Evolutionary conservation across 2,888 invertebrate genomes (phyloP), one percentile per base, ranked within the genome.

Genomic region (Drosophila barbarae): DNA sequence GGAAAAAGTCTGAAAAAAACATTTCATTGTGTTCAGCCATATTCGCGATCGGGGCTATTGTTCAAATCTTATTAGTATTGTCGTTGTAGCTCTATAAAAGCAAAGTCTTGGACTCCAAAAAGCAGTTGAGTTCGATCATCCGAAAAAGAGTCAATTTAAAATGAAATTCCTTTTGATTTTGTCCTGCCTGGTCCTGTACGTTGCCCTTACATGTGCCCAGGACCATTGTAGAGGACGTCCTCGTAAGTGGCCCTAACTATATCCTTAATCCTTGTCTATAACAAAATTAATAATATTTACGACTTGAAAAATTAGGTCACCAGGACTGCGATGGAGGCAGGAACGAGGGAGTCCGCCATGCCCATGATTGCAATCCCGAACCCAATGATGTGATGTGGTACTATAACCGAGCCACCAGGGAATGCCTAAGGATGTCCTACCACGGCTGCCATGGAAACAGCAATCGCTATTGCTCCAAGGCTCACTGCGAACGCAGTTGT

Each of bases 81-180:
- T 26, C 8, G 9, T 42, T 42, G 26, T n/a, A 15, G 26, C 5
- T 42, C n/a, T 46, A 60, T 61, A 50, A 35, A 61, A 61, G 35
- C 34, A 8, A 4, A 6, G 13, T 3, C 9, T 0, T 8, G 3
- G 0, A 2, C 8, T n/a, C 0, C 4, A n/a, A 8, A 18, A 54
- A 47, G 52, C 64, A 76, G 59, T 73, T 72, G 7, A 7, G 26
- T 18, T 30, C 28, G 36, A 51, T 13, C 23, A 26, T 9, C 8
- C 13, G 32, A 23, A 28, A 28, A 5, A 3, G 0, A 13, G 15
- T 36, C 6, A 18, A 2, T 23, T 18, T 12, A 60, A 12, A 13
- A 75, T 73, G 73, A 73, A 76, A 38, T 60, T 76, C 13, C n/a
- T 69, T 28, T 23, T 58, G 5, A 12, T 76, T 30, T 52, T 73